phyloP scores from a whole-genome alignment of 1,140 invertebrate species.

The Battus philenor region DNA sequence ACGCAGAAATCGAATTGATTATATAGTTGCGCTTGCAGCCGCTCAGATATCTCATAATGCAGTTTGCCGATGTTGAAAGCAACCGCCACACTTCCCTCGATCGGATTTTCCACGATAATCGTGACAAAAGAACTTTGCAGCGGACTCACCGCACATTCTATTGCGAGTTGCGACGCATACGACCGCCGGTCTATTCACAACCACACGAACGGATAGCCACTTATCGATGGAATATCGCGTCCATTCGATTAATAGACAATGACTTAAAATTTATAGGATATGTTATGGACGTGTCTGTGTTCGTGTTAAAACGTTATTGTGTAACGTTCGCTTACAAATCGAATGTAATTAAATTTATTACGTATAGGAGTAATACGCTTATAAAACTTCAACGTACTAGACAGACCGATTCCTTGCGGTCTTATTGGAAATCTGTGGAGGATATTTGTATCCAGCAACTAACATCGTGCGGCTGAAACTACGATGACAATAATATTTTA shows the following conservation, averaged over 20 bases:
- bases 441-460: no score
- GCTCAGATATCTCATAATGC: constrained; percentile 41
- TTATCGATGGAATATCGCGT: constrained; percentile 46
- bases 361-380: no score
- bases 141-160: constrained; percentile 54
- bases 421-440: no score
- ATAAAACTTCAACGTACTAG: no score
- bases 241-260: constrained; percentile 41
- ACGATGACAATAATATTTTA: no score
- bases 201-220: constrained; percentile 40
- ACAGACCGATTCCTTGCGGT: no score
- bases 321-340: background rate
- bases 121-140: constrained; percentile 69
- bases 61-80: constrained; percentile 61
- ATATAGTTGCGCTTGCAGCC: constrained; percentile 37
- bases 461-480: no score
- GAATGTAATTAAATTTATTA: no score
- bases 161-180: constrained; percentile 50
- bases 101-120: constrained; percentile 72
- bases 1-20: constrained; percentile 37
- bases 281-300: background rate
- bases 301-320: background rate
- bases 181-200: constrained; percentile 48
- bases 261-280: constrained; percentile 2
- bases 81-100: constrained; percentile 61